Conservation (phyloP, 1,140 invertebrate species). For the Diabrotica virgifera region DNA sequence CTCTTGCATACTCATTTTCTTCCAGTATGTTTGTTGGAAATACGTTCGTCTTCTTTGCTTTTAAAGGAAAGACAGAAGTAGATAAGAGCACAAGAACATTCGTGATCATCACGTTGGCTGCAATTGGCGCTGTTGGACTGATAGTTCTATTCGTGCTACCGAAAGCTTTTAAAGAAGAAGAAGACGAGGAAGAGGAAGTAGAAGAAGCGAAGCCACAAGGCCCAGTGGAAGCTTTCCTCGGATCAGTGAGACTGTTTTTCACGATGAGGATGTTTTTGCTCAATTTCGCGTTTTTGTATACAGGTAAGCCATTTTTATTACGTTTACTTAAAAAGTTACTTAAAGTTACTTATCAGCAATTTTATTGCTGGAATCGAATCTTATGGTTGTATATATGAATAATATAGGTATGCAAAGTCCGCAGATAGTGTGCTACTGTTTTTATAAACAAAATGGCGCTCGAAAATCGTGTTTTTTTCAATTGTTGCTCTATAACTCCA, state of each 20-base stretch:
- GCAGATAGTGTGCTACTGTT: too few relatives aligned
- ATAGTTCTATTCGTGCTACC: slow-evolving; percentile 63
- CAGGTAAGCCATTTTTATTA: slow-evolving; percentile 55
- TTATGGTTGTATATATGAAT: too few relatives aligned
- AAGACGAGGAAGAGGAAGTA: slow-evolving; percentile 54
- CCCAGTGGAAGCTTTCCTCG: slow-evolving; percentile 66
- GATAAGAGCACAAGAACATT: slow-evolving; percentile 63
- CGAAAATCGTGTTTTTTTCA: too few relatives aligned
- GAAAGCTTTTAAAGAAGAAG: slow-evolving; percentile 53
- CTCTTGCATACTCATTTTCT: slow-evolving; percentile 31
- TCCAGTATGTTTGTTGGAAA: slow-evolving; percentile 90
- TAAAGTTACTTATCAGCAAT: too few relatives aligned
- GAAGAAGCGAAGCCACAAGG: slow-evolving; percentile 55
- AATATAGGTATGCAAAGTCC: too few relatives aligned
- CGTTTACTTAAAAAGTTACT: too few relatives aligned
- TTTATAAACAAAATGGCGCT: too few relatives aligned
- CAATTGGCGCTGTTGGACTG: slow-evolving; percentile 65
- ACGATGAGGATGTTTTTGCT: slow-evolving; percentile 84
- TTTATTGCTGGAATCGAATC: too few relatives aligned
- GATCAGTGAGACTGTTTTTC: slow-evolving; percentile 72
- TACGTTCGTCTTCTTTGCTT: slow-evolving; percentile 87
- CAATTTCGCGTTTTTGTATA: slow-evolving; percentile 85
- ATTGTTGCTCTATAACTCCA: too few relatives aligned
- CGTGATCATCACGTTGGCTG: slow-evolving; percentile 74
- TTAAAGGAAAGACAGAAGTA: slow-evolving; percentile 70